These are phyloP conservation scores for Trichonephila inaurata DNA, from an alignment of 1,140 invertebrate genomes.

Conservation along the genomic window DNA sequence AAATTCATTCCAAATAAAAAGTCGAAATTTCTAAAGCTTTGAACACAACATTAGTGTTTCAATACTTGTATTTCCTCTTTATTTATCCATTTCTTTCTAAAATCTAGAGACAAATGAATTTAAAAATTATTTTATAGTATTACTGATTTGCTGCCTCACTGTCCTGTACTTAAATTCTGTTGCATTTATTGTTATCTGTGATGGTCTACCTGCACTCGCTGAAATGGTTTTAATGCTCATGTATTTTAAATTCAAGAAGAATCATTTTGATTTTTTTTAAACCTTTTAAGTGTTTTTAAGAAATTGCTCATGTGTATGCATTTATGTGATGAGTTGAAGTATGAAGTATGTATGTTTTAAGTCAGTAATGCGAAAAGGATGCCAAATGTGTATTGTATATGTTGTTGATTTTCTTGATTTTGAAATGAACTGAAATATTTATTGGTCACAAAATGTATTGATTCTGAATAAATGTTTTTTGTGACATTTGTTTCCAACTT, in stretches of 20 bases:
- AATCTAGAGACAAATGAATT: too few relatives aligned
- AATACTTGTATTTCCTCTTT: too few relatives aligned
- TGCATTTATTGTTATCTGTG: constrained; percentile 3
- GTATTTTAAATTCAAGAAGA: not conserved
- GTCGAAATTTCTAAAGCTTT: too few relatives aligned
- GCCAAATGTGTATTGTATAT: constrained; percentile 18
- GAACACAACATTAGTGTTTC: too few relatives aligned
- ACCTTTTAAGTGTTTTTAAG: not conserved
- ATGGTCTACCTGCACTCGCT: not conserved
- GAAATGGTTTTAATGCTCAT: not conserved
- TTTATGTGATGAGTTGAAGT: not conserved
- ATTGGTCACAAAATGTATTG: constrained; percentile 10
- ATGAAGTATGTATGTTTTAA: not conserved
- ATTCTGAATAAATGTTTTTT: constrained; percentile 39
- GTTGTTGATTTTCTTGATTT: constrained; percentile 13
- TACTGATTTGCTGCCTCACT: too few relatives aligned
- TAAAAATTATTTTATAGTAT: too few relatives aligned
- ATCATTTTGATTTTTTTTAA: not conserved
- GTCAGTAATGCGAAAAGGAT: not conserved
- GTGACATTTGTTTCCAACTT: not conserved
- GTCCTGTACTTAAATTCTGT: not conserved
- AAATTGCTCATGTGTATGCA: not conserved
- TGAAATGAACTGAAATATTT: constrained; percentile 19
- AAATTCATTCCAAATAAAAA: too few relatives aligned
- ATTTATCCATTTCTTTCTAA: too few relatives aligned